Evolutionary conservation across 2,888 invertebrate genomes (phyloP), one percentile per base, ranked within the genome.

Genomic region (Lacanobia wlatinum): DNA sequence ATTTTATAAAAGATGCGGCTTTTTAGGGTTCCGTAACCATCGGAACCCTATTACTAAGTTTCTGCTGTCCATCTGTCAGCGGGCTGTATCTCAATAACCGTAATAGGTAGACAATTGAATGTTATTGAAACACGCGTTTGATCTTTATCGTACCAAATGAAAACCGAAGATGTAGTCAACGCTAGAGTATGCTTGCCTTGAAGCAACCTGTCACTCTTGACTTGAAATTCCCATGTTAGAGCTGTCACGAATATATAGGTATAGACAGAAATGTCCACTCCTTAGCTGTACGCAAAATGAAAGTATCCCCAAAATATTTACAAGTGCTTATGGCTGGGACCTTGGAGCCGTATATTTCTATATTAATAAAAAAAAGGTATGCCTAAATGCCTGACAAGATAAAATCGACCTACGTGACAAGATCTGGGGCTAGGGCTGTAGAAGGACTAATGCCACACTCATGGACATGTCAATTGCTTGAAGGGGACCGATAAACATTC

Each of bases 401-500:
- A 46, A 34, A 34, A 14, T 58, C 6, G 34, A 34, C 72, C 34
- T 52, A 52, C 72, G 43, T 16, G 60, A 72, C 40, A n/a, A 43
- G 18, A 59, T 71, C 21, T 18, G 21, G 43, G 59, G 14, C 59
- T 34, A 43, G 14, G 18, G 7, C 28, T 21, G 40, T 28, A 46
- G 5, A 59, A 48, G 40, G 14, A 23, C 52, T 53, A 46, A 40
- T 76, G 52, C 18, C 38, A 73, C 76, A 23, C 34, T 53, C 43
- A 14, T 14, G 38, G 38, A 28, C 46, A 46, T 58, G 73, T 59
- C 69, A 68, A 77, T 73, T 52, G 58, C 46, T 69, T 53, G 38
- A 21, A 69, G 58, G 10, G 76, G 46, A 59, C 70, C 59, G 43
- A 77, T 77, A 73, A 73, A 59, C 58, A 73, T 76, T 76, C 46